Conservation (phyloP, 1,140 invertebrate genomes). For the Sinella curviseta region DNA sequence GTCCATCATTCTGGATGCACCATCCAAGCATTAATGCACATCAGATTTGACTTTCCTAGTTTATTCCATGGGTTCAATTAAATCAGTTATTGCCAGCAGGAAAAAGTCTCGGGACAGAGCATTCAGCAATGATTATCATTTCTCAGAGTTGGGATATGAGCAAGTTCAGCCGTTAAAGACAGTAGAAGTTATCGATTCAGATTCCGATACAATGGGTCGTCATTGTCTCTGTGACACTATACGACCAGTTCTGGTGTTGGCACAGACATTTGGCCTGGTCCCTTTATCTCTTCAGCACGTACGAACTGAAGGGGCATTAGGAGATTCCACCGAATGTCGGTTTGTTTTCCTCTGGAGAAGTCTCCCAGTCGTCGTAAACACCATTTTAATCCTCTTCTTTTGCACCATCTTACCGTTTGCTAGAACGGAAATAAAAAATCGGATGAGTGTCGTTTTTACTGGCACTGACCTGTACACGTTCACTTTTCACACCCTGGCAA, state of each 20-base stretch:
- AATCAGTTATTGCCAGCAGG: neutral
- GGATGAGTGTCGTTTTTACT: slow-evolving; percentile 37
- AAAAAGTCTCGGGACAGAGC: too few species aligned
- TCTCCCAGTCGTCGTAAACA: slow-evolving; percentile 14
- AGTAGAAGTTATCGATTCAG: too few species aligned
- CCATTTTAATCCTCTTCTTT: slow-evolving; percentile 29
- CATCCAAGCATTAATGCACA: too few species aligned
- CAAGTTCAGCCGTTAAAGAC: too few species aligned
- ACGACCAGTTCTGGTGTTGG: slow-evolving; percentile 30
- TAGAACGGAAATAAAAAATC: slow-evolving; percentile 28
- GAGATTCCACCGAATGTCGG: slow-evolving; percentile 4
- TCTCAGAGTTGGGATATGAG: too few species aligned
- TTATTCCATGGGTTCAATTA: neutral
- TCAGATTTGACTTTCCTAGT: neutral
- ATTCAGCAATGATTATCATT: too few species aligned
- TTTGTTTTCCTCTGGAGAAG: slow-evolving; percentile 31
- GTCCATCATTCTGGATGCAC: too few species aligned
- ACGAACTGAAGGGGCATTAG: neutral
- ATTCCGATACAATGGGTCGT: neutral
- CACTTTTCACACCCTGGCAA: slow-evolving; percentile 41
- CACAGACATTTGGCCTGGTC: slow-evolving; percentile 33
- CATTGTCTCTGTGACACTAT: slow-evolving; percentile 41
- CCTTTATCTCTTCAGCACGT: slow-evolving; percentile 32
- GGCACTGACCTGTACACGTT: slow-evolving; percentile 45
- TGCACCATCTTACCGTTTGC: slow-evolving; percentile 31